Conservation (phyloP, 2,888 invertebrate species). For the Campopleginae sp. region DNA sequence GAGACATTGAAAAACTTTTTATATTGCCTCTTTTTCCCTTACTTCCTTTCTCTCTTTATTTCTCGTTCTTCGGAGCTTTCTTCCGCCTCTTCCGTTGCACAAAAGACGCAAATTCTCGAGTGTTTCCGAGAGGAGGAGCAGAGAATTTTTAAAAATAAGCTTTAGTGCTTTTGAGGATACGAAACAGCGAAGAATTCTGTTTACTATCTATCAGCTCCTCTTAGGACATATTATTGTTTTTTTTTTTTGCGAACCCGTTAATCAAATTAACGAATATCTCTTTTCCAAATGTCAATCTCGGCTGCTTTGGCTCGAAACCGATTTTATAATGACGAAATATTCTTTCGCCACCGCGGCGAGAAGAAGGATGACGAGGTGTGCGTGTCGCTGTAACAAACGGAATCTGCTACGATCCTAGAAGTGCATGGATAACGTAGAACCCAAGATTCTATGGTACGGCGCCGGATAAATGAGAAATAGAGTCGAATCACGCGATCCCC, state of each 20-base stretch:
- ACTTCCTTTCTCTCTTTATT: not conserved
- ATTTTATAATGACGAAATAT: conserved; percentile 22
- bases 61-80: conserved; percentile 7
- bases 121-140: conserved; percentile 22
- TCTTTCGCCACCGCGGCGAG: not conserved
- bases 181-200: not conserved
- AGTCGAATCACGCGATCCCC: conserved; percentile 53
- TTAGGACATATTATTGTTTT: not conserved
- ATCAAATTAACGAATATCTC: not conserved
- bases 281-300: not conserved
- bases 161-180: not conserved
- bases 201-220: not conserved
- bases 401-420: conserved; percentile 34
- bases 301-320: not conserved
- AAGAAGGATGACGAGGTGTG: not conserved
- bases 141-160: not conserved
- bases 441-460: conserved; percentile 35
- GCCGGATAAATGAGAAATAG: conserved; percentile 54
- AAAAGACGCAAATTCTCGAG: conserved; percentile 28
- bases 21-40: conserved; percentile 15
- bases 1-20: conserved; percentile 55
- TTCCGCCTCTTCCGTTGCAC: conserved; percentile 16
- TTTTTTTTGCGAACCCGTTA: not conserved
- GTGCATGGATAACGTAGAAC: not conserved
- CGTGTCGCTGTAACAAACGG: conserved; percentile 31